These are phyloP conservation scores for Amiota mariae DNA, from an alignment of 2,888 invertebrate genomes.

Conservation along the genomic window DNA sequence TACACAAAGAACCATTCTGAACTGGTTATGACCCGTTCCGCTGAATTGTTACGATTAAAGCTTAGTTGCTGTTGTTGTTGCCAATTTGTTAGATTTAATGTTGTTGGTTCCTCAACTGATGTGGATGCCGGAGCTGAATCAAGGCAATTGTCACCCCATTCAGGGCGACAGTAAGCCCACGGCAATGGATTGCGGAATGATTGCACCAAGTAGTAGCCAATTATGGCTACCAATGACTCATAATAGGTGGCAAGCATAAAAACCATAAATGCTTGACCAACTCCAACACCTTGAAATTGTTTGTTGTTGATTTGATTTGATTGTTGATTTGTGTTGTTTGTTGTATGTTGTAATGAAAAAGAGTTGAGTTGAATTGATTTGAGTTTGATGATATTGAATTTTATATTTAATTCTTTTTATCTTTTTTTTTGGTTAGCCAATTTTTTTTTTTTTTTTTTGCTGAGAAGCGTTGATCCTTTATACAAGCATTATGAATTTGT, in stretches of 20 bases:
- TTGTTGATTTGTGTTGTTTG: neutral
- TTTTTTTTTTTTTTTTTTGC: no score
- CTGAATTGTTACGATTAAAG: conserved; percentile 31
- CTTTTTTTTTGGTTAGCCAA: no score
- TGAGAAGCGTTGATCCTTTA: no score
- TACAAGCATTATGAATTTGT: no score
- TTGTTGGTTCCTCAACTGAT: neutral
- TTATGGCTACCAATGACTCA: conserved; percentile 76
- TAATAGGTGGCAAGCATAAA: conserved; percentile 79
- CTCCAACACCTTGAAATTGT: conserved; percentile 74
- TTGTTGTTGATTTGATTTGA: neutral
- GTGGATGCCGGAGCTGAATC: conserved; percentile 55
- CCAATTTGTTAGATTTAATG: conserved; percentile 35
- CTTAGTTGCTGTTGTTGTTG: conserved; percentile 6
- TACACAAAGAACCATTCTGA: conserved; percentile 77
- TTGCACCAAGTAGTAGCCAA: conserved; percentile 77
- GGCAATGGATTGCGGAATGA: conserved; percentile 79
- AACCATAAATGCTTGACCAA: conserved; percentile 76
- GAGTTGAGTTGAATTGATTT: no score
- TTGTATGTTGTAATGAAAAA: no score
- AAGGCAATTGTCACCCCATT: conserved; percentile 75
- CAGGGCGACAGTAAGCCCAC: conserved; percentile 77
- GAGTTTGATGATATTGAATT: no score
- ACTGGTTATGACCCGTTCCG: conserved; percentile 70
- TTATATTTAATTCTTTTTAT: no score